These are phyloP conservation scores for Tortricodes alternella DNA, from an alignment of 2,888 invertebrate genomes.

Conservation along the genomic window DNA sequence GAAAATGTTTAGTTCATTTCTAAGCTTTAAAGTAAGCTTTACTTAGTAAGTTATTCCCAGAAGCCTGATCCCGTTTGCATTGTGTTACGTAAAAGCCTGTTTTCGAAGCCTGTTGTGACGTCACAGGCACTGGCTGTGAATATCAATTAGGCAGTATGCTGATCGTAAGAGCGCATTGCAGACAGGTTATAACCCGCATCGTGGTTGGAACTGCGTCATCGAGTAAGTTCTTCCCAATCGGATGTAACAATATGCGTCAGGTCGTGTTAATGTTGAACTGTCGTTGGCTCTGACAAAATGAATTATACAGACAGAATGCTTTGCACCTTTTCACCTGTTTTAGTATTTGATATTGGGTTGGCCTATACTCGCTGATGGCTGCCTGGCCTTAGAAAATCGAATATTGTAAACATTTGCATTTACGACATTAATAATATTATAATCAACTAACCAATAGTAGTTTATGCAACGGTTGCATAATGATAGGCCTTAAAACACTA, in stretches of 20 bases:
- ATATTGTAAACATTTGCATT: too few relatives aligned
- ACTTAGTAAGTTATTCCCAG: too few relatives aligned
- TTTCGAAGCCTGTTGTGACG: constrained; percentile 22
- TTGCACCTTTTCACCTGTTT: too few relatives aligned
- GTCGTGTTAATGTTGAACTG: neutral
- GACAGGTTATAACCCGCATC: constrained; percentile 37
- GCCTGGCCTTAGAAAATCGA: too few relatives aligned
- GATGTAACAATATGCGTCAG: neutral
- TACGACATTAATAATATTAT: too few relatives aligned
- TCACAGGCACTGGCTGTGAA: constrained; percentile 20
- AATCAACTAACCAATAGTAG: too few relatives aligned
- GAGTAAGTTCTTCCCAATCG: neutral
- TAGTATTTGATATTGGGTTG: too few relatives aligned
- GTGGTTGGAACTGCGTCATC: constrained; percentile 7
- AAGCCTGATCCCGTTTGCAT: neutral
- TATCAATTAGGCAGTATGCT: constrained; percentile 16
- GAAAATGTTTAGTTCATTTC: neutral
- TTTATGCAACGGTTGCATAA: too few relatives aligned
- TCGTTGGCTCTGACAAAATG: too few relatives aligned
- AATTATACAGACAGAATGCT: too few relatives aligned
- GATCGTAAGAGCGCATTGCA: constrained; percentile 21
- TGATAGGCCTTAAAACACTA: too few relatives aligned
- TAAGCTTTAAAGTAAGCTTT: neutral
- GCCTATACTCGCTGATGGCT: too few relatives aligned
- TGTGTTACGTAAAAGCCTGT: constrained; percentile 9